Conservation (phyloP, 2,113 vertebrate genomes). For the Rhineura floridana region DNA sequence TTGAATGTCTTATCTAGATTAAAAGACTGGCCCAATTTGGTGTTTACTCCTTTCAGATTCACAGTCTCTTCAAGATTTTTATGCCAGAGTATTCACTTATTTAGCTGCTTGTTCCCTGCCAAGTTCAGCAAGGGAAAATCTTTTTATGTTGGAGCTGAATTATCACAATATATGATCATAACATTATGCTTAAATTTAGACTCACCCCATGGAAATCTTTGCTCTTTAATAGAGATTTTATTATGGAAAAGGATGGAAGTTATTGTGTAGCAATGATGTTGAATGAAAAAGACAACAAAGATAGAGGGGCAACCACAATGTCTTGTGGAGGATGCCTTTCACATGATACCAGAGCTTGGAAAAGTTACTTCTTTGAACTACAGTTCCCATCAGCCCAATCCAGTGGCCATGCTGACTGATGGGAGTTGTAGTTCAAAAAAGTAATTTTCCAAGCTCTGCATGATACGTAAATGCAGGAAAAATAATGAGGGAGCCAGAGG, state of each 20-base stretch:
- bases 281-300: neutral
- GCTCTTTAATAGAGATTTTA: neutral
- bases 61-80: slow-evolving; percentile 60
- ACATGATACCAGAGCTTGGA: no score
- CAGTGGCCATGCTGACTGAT: no score
- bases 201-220: neutral
- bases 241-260: neutral
- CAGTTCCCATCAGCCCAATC: no score
- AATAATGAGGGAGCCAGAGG: neutral
- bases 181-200: neutral
- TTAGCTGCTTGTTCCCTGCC: slow-evolving; percentile 63
- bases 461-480: neutral
- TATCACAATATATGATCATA: slow-evolving; percentile 16
- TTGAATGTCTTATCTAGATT: slow-evolving; percentile 53
- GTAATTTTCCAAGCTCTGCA: no score
- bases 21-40: slow-evolving; percentile 48
- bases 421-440: no score
- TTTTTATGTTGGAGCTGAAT: slow-evolving; percentile 43
- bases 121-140: slow-evolving; percentile 56
- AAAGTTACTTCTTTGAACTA: no score
- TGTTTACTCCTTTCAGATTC: slow-evolving; percentile 51
- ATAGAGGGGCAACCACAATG: neutral
- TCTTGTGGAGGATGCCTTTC: neutral
- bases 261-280: neutral
- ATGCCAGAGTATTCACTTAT: slow-evolving; percentile 54